Conservation (phyloP, 2,113 vertebrate species). For the Amphiprion ocellaris region DNA sequence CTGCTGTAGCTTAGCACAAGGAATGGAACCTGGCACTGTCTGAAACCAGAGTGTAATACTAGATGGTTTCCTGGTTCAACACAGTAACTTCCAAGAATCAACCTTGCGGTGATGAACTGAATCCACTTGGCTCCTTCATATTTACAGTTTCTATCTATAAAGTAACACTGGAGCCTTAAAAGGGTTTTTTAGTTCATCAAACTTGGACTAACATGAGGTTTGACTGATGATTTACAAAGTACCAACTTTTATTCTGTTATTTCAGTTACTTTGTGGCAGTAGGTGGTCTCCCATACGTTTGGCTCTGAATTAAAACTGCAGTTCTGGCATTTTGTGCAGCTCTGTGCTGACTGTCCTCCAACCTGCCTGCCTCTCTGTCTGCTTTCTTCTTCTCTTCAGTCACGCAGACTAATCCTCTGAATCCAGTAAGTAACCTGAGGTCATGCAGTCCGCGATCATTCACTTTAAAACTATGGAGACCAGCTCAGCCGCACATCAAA, state of each 20-base stretch:
- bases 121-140: no score
- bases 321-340: conserved; percentile 24
- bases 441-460: conserved; percentile 48
- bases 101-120: no score
- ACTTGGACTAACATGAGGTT: background rate
- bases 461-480: conserved; percentile 38
- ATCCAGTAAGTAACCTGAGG: conserved; percentile 37
- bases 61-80: no score
- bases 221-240: background rate
- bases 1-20: no score
- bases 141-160: no score
- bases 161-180: background rate
- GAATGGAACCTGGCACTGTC: no score
- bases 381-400: conserved; percentile 39
- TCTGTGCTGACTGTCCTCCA: conserved; percentile 23
- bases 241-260: background rate
- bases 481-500: conserved; percentile 47
- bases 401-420: conserved; percentile 39
- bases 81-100: no score
- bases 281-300: conserved; percentile 19
- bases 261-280: background rate
- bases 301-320: conserved; percentile 11
- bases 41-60: no score
- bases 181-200: background rate
- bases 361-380: conserved; percentile 5